Percentiles rank a stretch among this genome's conserved stretches.
These are phyloP conservation scores for Karalla daura DNA, from an alignment of 2,797 vertebrate species.

Conservation along the genomic window DNA sequence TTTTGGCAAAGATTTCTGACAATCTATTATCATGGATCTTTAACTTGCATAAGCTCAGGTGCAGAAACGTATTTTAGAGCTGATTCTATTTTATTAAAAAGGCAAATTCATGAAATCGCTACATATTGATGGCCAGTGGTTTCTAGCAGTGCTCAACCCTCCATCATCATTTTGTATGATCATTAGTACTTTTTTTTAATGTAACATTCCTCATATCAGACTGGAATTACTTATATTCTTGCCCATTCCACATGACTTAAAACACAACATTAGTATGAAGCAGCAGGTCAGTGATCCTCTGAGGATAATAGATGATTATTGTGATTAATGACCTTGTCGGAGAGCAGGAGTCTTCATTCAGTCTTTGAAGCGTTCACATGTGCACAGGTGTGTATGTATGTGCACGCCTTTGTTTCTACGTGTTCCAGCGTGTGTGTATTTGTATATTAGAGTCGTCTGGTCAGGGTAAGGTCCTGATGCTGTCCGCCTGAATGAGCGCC, in stretches of 20 bases:
- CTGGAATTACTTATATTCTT: background rate
- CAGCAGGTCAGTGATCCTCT: background rate
- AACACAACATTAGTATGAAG: background rate
- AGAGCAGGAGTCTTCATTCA: background rate
- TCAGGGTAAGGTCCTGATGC: constrained; percentile 24
- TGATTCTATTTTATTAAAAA: no score
- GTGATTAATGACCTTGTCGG: background rate
- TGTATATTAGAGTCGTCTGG: background rate
- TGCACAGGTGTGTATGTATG: background rate
- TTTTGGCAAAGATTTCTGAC: no score
- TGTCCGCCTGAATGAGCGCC: constrained; percentile 25
- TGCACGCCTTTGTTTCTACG: background rate
- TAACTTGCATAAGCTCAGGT: no score
- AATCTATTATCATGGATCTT: no score
- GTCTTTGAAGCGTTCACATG: background rate
- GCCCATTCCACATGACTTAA: background rate
- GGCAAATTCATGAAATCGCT: no score
- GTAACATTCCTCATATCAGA: background rate
- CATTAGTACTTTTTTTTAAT: background rate
- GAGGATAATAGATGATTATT: background rate
- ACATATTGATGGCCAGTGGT: background rate
- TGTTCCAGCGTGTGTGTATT: constrained; percentile 1
- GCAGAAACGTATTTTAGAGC: no score
- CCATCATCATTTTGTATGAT: background rate
- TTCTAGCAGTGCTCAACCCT: background rate